phyloP scores from a whole-genome alignment of 2,888 invertebrate genomes.

The Mythimna albipuncta region DNA sequence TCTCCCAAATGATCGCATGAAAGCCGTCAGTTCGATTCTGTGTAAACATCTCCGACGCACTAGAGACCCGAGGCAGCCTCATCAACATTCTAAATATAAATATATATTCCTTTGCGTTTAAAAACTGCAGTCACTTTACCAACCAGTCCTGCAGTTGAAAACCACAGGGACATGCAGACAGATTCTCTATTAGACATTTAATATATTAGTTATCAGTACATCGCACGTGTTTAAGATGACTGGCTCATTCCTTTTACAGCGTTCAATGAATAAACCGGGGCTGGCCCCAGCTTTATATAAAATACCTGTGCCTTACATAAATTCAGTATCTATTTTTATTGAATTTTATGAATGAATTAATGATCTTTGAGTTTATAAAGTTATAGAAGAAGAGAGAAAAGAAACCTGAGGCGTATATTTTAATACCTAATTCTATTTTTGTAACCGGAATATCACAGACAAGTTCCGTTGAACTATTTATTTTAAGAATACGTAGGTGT shows the following conservation, averaged over 20 bases:
- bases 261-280: slow-evolving; percentile 18
- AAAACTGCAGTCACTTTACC: too few species aligned
- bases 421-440: neutral
- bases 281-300: neutral
- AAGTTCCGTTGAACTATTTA: too few species aligned
- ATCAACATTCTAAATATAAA: too few species aligned
- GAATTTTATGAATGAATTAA: neutral
- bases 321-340: slow-evolving; percentile 6
- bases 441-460: too few species aligned
- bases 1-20: too few species aligned
- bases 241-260: slow-evolving; percentile 35
- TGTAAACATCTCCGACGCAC: too few species aligned
- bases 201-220: neutral
- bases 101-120: too few species aligned
- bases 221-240: slow-evolving; percentile 30
- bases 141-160: neutral
- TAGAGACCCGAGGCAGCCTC: too few species aligned
- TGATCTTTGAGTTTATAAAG: neutral
- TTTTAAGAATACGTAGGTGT: too few species aligned
- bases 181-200: neutral
- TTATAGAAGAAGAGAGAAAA: neutral
- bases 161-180: neutral
- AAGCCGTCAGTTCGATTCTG: too few species aligned
- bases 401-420: neutral
- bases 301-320: neutral